Conservation (phyloP, 2,113 vertebrate genomes). For the rat (Rattus norvegicus) region GRCr8 NC_086021.1:171452501-171453000, state of each 20-base stretch:
- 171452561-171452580: background rate
- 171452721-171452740: background rate
- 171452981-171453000: background rate
- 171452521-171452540: background rate
- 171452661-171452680: background rate
- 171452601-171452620: slow-evolving; percentile 6
- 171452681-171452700: background rate
- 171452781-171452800: background rate
- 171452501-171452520: background rate
- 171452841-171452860: background rate
- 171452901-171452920: background rate
- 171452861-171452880: background rate
- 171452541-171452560: background rate
- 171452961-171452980: background rate
- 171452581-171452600: background rate
- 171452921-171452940: background rate
- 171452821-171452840: background rate
- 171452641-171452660: background rate
- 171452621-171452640: slow-evolving; percentile 6
- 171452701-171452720: background rate
- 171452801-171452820: background rate
- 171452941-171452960: background rate
- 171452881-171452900: background rate
- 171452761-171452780: background rate
- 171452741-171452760: background rate